Conservation (phyloP, 2,797 vertebrate genomes). For the Trachops cirrhosus region DNA sequence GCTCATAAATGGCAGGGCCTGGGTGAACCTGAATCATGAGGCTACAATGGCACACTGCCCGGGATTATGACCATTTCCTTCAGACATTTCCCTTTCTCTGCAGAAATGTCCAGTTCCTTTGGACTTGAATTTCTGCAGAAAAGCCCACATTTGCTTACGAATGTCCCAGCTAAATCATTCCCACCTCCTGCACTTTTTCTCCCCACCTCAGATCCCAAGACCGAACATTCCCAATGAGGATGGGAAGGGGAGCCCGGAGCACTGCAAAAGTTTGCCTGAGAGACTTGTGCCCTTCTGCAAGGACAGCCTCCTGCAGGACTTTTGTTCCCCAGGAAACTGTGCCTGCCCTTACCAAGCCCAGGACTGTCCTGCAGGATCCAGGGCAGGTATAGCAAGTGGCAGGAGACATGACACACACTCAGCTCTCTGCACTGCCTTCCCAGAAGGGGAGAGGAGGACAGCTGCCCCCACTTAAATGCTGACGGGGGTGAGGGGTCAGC, state of each 20-base stretch:
- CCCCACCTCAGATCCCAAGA: neutral
- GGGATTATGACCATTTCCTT: neutral
- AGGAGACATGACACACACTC: neutral
- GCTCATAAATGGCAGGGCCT: neutral
- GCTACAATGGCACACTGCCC: rapidly evolving
- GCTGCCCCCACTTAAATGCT: neutral
- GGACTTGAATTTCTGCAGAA: neutral
- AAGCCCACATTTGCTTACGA: neutral
- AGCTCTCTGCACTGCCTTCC: neutral
- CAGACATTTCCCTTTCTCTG: neutral
- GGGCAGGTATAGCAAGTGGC: neutral
- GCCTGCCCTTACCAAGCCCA: neutral
- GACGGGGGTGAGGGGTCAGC: neutral
- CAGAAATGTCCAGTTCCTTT: neutral
- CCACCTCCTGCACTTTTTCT: neutral
- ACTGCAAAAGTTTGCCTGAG: neutral
- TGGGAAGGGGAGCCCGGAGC: neutral
- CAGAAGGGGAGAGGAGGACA: neutral
- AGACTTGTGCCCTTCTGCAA: neutral
- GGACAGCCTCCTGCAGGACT: neutral
- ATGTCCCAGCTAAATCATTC: neutral
- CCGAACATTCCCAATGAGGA: neutral
- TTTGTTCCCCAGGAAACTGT: neutral
- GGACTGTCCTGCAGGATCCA: neutral
- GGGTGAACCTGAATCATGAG: neutral